phyloP scores from a whole-genome alignment of 2,888 invertebrate genomes.

The Conops quadrifasciatus region DNA sequence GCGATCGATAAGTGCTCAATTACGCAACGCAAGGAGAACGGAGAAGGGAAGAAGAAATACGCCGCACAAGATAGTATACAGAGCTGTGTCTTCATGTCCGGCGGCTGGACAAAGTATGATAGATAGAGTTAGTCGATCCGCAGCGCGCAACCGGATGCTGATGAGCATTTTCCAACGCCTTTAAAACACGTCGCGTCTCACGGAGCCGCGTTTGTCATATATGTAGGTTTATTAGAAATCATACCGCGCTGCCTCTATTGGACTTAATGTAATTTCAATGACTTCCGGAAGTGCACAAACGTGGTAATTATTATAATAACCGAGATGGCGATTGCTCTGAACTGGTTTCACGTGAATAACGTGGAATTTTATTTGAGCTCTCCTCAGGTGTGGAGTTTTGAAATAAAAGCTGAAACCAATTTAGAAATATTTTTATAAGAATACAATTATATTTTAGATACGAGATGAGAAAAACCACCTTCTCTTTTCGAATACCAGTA shows the following conservation, averaged over 20 bases:
- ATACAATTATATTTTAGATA: no score
- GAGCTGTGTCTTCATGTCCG: background rate
- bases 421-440: no score
- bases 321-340: conserved; percentile 6
- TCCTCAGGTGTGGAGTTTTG: background rate
- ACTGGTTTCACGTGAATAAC: background rate
- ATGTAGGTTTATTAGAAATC: background rate
- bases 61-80: background rate
- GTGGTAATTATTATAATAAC: conserved; percentile 18
- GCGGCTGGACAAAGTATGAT: background rate
- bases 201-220: background rate
- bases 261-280: conserved; percentile 18
- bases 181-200: background rate
- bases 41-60: background rate
- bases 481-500: no score
- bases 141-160: conserved; percentile 27
- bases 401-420: no score
- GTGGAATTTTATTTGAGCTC: background rate
- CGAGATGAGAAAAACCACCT: no score
- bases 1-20: conserved; percentile 22
- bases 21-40: conserved; percentile 15
- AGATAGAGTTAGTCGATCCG: background rate
- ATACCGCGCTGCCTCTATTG: background rate
- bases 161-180: background rate
- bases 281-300: conserved; percentile 21